phyloP scores from a whole-genome alignment of 2,797 vertebrate species.

The Xenopus petersii region DNA sequence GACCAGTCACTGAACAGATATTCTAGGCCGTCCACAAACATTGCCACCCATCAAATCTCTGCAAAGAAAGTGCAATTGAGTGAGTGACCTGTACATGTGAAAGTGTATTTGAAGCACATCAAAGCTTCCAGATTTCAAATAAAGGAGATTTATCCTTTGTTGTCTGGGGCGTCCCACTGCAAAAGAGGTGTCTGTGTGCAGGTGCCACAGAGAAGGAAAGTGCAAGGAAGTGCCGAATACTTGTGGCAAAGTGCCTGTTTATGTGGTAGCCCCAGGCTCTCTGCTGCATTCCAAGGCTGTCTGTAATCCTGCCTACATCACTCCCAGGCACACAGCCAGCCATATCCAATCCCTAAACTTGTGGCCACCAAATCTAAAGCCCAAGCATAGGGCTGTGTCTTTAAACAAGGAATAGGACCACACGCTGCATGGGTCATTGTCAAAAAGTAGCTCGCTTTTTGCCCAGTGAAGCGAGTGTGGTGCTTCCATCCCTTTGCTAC shows the following conservation, averaged over 20 bases:
- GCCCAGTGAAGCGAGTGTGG: neutral
- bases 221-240: slow-evolving; percentile 35
- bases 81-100: neutral
- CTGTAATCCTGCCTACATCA: slow-evolving; percentile 55
- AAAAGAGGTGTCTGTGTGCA: slow-evolving; percentile 5
- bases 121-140: too few relatives aligned
- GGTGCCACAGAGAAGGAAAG: slow-evolving; percentile 20
- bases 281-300: slow-evolving; percentile 49
- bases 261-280: slow-evolving; percentile 55
- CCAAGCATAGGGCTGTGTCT: neutral
- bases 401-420: too few relatives aligned
- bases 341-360: neutral
- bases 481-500: slow-evolving; percentile 19
- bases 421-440: too few relatives aligned
- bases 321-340: slow-evolving; percentile 54
- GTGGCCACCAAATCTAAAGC: neutral
- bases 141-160: neutral
- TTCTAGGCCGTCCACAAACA: neutral
- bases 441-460: too few relatives aligned
- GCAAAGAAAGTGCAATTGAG: neutral
- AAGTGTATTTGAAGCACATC: too few relatives aligned
- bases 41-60: neutral
- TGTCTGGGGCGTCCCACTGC: slow-evolving; percentile 4
- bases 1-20: neutral
- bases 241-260: slow-evolving; percentile 50